Conservation (phyloP, 2,888 invertebrate genomes). For the Eurytoma adleriae region DNA sequence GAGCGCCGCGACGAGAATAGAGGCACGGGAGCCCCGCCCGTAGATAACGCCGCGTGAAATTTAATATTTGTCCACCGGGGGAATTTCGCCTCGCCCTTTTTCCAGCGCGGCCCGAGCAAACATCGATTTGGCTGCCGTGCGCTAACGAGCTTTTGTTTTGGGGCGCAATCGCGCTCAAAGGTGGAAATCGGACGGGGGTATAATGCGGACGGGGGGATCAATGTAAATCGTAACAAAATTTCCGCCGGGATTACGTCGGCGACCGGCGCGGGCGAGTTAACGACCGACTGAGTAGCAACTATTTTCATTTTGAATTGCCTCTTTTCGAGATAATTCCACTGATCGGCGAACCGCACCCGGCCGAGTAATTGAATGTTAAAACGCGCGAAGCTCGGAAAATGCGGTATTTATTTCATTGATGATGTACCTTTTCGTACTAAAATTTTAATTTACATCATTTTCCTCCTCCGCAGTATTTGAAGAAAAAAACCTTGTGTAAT, state of each 20-base stretch:
- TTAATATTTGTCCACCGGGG: conserved; percentile 1
- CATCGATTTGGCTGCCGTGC: conserved; percentile 40
- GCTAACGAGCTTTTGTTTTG: conserved; percentile 44
- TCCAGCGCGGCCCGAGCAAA: not conserved
- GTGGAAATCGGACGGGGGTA: conserved; percentile 2
- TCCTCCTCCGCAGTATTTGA: no score
- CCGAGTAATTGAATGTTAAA: conserved; percentile 42
- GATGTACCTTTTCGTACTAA: no score
- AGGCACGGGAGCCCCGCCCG: not conserved
- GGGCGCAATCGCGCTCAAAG: not conserved
- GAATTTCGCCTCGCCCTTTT: not conserved
- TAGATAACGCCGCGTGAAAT: not conserved
- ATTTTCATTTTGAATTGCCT: conserved; percentile 26
- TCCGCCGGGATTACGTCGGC: not conserved
- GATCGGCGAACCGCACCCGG: conserved; percentile 8
- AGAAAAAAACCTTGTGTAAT: no score
- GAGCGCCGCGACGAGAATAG: no score
- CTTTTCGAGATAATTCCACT: not conserved
- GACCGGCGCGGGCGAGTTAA: conserved; percentile 22
- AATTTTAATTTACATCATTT: no score
- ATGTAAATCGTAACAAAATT: conserved; percentile 39
- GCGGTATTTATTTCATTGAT: no score
- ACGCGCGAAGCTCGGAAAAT: not conserved
- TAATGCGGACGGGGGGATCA: conserved; percentile 27
- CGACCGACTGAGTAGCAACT: conserved; percentile 35